Base-by-base conservation (phyloP, 1,140 invertebrate species). In the Cydia pomonella region DNA sequence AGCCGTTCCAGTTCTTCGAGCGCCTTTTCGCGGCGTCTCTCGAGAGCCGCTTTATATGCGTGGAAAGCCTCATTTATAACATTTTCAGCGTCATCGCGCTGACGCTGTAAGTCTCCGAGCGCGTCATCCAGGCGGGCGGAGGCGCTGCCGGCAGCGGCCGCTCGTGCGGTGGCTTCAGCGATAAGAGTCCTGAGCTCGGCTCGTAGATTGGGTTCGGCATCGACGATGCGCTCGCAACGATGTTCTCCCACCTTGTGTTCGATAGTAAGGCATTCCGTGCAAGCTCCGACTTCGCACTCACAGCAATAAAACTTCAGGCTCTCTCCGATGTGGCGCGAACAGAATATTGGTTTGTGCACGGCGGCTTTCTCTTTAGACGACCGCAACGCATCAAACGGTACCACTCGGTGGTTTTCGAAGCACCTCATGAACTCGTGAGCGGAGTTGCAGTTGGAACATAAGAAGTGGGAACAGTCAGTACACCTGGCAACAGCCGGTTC, bases 401-500 rank as follows among this genome's bases (percentile, higher is more conserved):
- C 95, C 18, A 98, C 97, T 86, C 97, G 94, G 82, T 99, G 98
- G 82, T 97, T 97, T 91, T 98, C 97, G 90, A 98, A 98, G 92
- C 97, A 98, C 64, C 97, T 94, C 98, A 99, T 99, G 81, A 96
- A 97, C 88, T 98, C 96, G 92, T 99, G 98, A 64, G 98, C 98
- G 29, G 97, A 97, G 78, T 98, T 97, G 93, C 98, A 99, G 87
- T 98, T 97, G 23, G 96, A 95, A 93, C 98, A 99, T 16, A 99
- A 94, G 86, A 98, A 97, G 93, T 98, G 98, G 80, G 97, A 97
- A 92, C 98, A 99, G 88, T 98, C 97, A 77, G 96, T 96, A 92
- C 98, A 99, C 75, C 97, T 95, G 16, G 98, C 98, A 16, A 98
- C 96, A 16, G 98, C 98, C 84, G 96, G 95, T 89, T 98, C 97